Evolutionary conservation across 2,888 invertebrate species (phyloP).

Genomic region (Rotaria magnacalcarata): DNA sequence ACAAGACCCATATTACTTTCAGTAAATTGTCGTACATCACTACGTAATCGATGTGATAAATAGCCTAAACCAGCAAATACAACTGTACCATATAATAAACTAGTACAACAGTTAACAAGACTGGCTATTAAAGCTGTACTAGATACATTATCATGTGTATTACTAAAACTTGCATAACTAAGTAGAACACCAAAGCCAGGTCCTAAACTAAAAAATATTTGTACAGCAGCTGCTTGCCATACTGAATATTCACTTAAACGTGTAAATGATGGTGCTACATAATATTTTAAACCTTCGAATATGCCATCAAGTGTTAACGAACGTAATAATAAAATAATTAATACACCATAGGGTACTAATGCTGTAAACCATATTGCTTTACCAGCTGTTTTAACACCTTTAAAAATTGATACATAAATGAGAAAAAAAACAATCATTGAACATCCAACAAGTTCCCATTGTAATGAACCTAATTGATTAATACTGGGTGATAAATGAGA

Average conservation of each 20-base stretch:
- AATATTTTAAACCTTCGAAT: slow-evolving; percentile 77
- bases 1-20: slow-evolving; percentile 75
- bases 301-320: slow-evolving; percentile 82
- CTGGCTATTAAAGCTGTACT: slow-evolving; percentile 48
- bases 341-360: slow-evolving; percentile 80
- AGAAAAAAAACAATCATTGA: slow-evolving; percentile 55
- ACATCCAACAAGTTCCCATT: slow-evolving; percentile 56
- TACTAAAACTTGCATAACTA: slow-evolving; percentile 84
- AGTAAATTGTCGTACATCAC: slow-evolving; percentile 78
- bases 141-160: slow-evolving; percentile 75
- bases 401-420: slow-evolving; percentile 59
- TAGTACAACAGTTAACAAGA: slow-evolving; percentile 48
- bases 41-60: slow-evolving; percentile 83
- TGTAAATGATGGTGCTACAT: slow-evolving; percentile 77
- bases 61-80: slow-evolving; percentile 59
- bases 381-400: slow-evolving; percentile 59
- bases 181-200: slow-evolving; percentile 85
- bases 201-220: slow-evolving; percentile 88
- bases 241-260: slow-evolving; percentile 60
- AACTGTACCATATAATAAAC: slow-evolving; percentile 49
- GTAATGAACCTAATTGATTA: slow-evolving; percentile 54
- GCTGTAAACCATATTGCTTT: slow-evolving; percentile 91
- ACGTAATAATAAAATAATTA: slow-evolving; percentile 74
- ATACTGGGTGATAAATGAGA: slow-evolving; percentile 52
- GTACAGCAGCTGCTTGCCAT: slow-evolving; percentile 73